Base-by-base conservation (phyloP, 37 sponge, comb jelly and placozoan species). In the Aplysina aerophoba region DNA sequence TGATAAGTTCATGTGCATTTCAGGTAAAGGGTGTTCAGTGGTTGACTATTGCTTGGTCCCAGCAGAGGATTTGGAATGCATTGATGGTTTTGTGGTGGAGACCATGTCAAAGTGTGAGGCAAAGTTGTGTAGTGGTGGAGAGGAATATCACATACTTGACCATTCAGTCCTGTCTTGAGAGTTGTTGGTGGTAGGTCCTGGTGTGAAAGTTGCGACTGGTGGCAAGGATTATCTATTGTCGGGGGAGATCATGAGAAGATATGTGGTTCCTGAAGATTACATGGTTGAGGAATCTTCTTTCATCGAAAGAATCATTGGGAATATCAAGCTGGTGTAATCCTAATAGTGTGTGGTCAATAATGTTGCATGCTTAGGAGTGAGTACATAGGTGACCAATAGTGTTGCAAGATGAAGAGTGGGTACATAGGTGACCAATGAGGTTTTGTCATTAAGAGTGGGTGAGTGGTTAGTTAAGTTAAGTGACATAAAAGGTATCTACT, bases 61-160 rank as follows among this genome's bases (percentile, higher is more conserved):
- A 71, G 36, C 37, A 35, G 73, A 71, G 73, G 73, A 71, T 35
- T 15, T 71, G 73, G 73, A 71, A 28, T 2, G 35, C 73, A 71
- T 71, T 28, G 73, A 71, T 71, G 73, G 36, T 34, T 71, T 71
- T 15, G 12, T 71, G 73, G 73, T 71, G 73, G 73, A 71, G 36
- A 71, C 73, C 73, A 71, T 71, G 73, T 71, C 73, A 71, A 71
- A 37, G 73, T 71, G 73, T 33, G 73, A 71, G 73, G 73, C 73
- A 71, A 71, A 37, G 73, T 71, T 71, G 73, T 71, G 73, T 71
- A 71, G 36, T 27, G 73, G 73, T 71, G 73, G 16, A 71, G 73
- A 71, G 73, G 73, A 12, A 20, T 71, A 19, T 37, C 35, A 12
- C 73, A 71, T 71, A 71, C 73, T 37, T 71, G 73, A 71, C 73